Base-by-base conservation (phyloP, 1,140 invertebrate species). In the Drosophila littoralis region DNA sequence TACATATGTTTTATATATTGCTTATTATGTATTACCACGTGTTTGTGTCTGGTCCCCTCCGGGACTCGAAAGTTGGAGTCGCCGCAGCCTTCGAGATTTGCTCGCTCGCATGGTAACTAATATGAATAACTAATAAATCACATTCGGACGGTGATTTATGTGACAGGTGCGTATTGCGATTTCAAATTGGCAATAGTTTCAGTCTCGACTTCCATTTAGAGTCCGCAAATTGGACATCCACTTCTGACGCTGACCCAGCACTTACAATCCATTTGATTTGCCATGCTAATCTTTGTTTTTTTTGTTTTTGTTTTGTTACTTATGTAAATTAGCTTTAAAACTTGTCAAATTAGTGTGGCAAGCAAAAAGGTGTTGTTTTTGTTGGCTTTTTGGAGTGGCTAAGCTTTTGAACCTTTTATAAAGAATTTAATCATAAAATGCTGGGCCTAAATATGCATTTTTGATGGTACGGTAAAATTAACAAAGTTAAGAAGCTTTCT, bases 91-190 rank as follows among this genome's bases (percentile, higher is more conserved):
- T 74, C 40, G 81, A 78, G 81, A 77, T 32, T 66, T 51, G 33
- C 36, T 13, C 57, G 38, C 54, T 50, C 43, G 73, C 51, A 13
- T 75, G 68, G 79, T 79, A 89, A 88, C 83, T 86, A 86, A 86
- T 89, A 89, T 88, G 84, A 88, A 88, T 88, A 83, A 82, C 84
- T 88, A 88, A 88, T 88, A 88, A 88, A 88, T 88, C 83, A 88
- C 83, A 86, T 86, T 71, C 72, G 79, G 69, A 83, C 80, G 72
- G 76, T 89, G 83, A 88, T 88, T 88, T 88, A 88, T 88, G 83
- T 88, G 83, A 89, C 83, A 88, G 83, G 83, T 88, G 83, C 83
- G 83, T 88, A 88, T 88, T 88, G 84, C 83, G 83, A 88, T 88
- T 88, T 88, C 77, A 89, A 88, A 88, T 88, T 88, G 83, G 79